A percentile compares a stretch with the other conserved stretches of the same genome.
Evolutionary conservation across 92 coral and sea anemone genomes (phyloP).

Genomic region (Palythoa heliodiscus): DNA sequence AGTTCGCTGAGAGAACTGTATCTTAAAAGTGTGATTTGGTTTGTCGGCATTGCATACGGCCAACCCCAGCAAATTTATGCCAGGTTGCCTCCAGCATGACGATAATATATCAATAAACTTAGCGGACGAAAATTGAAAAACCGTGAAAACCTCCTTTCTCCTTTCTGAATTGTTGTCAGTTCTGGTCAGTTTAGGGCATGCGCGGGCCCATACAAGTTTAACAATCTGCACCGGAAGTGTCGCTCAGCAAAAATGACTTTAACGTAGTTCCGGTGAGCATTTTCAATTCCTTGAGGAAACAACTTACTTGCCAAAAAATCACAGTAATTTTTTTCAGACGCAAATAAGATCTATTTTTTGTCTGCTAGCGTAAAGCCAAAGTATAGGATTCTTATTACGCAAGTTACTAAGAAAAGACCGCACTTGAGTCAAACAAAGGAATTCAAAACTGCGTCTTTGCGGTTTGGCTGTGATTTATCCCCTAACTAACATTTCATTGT

Average conservation of each 20-base stretch:
- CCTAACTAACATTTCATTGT: neutral
- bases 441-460: constrained; percentile 22
- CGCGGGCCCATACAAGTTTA: constrained; percentile 57
- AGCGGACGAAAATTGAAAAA: neutral
- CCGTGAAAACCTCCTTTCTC: constrained; percentile 40
- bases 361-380: neutral
- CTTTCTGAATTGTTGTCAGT: constrained; percentile 62
- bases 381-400: neutral
- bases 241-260: constrained; percentile 13
- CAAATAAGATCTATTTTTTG: neutral
- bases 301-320: neutral
- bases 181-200: constrained; percentile 49
- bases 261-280: constrained; percentile 57
- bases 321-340: neutral
- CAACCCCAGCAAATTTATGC: constrained; percentile 18
- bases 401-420: constrained; percentile 1
- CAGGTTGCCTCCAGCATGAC: constrained; percentile 54
- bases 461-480: neutral
- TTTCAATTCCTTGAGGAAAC: neutral
- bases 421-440: neutral
- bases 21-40: constrained; percentile 73
- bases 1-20: constrained; percentile 64
- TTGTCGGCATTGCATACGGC: constrained; percentile 72
- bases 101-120: neutral
- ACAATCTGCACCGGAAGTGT: constrained; percentile 50